These are phyloP conservation scores for Odontomyia ornata DNA, from an alignment of 2,888 invertebrate species.

Conservation along the genomic window DNA sequence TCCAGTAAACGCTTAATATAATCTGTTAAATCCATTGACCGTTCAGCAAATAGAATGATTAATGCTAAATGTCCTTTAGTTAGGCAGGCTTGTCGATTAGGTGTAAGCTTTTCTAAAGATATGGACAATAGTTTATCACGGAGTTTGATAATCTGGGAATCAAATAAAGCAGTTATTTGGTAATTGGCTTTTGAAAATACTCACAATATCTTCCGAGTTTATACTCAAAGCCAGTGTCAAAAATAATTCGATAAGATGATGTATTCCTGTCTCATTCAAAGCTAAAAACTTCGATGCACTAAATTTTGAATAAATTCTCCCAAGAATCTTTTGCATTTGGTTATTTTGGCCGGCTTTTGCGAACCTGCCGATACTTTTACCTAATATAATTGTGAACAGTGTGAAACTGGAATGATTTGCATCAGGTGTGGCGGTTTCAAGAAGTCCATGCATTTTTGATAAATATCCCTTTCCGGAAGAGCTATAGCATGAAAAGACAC, in stretches of 20 bases:
- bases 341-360: constrained; percentile 49
- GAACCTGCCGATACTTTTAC: constrained; percentile 59
- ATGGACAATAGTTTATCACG: constrained; percentile 61
- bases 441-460: constrained; percentile 61
- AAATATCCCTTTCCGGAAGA: constrained; percentile 58
- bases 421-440: constrained; percentile 56
- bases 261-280: constrained; percentile 67
- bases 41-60: constrained; percentile 60
- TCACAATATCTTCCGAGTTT: constrained; percentile 56
- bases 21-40: constrained; percentile 58
- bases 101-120: constrained; percentile 59
- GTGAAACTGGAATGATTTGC: constrained; percentile 65
- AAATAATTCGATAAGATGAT: constrained; percentile 66
- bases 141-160: constrained; percentile 58
- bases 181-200: background rate
- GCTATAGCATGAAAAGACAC: constrained; percentile 44
- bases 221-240: constrained; percentile 58
- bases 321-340: constrained; percentile 65
- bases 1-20: constrained; percentile 59
- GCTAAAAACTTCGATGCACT: constrained; percentile 67
- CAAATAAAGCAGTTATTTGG: background rate
- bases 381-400: constrained; percentile 65
- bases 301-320: constrained; percentile 70
- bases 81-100: constrained; percentile 57
- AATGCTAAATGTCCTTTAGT: constrained; percentile 63